These are phyloP conservation scores for Enteromius paludinosus DNA, from an alignment of 2,797 vertebrate genomes.

Conservation along the genomic window DNA sequence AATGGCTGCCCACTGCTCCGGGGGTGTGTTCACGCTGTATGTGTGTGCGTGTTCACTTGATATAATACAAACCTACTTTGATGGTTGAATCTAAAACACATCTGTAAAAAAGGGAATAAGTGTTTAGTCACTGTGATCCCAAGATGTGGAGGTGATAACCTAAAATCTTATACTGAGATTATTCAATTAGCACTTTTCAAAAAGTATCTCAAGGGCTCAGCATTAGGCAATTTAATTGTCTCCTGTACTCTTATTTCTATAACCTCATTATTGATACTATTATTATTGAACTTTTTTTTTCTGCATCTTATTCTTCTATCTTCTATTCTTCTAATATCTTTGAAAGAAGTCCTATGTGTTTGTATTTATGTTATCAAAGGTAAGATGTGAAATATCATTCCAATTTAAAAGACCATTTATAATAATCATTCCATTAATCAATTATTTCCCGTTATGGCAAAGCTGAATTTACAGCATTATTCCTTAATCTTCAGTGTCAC, in stretches of 20 bases:
- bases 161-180: neutral
- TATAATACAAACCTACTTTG: neutral
- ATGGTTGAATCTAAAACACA: neutral
- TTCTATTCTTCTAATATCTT: neutral
- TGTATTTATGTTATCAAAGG: neutral
- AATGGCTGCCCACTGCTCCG: no score
- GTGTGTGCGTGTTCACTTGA: no score
- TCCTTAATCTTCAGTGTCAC: neutral
- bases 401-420: neutral
- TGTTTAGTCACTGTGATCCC: neutral
- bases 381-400: neutral
- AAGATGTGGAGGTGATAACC: constrained; percentile 3
- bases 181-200: constrained; percentile 7
- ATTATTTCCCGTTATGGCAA: neutral
- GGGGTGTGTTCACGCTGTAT: no score
- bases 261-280: neutral
- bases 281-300: neutral
- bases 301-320: neutral
- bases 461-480: neutral
- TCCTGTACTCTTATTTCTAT: neutral
- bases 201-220: neutral
- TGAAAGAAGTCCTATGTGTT: neutral
- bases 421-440: neutral
- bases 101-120: neutral
- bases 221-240: neutral